Evolutionary conservation across 2,797 vertebrate genomes (phyloP), one percentile per base, ranked within the genome.

Genomic region (Stomatorhinus walkeri): DNA sequence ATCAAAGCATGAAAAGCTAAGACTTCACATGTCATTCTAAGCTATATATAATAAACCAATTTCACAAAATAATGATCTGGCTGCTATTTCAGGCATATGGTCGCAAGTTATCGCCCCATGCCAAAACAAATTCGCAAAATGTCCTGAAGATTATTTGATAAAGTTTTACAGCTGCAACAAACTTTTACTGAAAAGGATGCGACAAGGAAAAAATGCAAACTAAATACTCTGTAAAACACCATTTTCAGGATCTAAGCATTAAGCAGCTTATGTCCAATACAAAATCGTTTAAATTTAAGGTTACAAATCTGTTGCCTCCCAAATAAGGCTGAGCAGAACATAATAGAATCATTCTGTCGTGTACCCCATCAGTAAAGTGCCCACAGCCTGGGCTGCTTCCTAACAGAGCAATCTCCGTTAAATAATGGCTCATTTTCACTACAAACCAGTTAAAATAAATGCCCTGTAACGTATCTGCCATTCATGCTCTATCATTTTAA

Each of bases 401-500:
- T 51, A 51, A 9, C 85, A 87, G 32, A 14, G 16, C 24, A 87
- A 28, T 86, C 49, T 85, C 48, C 10, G 2, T 54, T 85, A 28
- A 52, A 36, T 10, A 46, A 61, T 22, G 51, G 19, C 28, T 86
- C 16, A 48, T 68, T 87, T 48, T 87, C 59, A 87, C 19, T 19
- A 48, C 40, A 64, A 61, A 64, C 22, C 32, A 52, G 2, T 76
- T 85, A 40, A 89, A 19, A 87, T 32, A 89, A 90, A 87, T 87
- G 89, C 87, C 91, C 89, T 92, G 89, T 90, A 81, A 89, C 89
- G 90, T 90, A 93, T 94, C 94, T 95, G 94, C 94, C 92, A n/a
- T 92, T 92, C 14, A 90, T 93, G 93, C 94, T 93, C 93, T 93
- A 91, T 89, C 84, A 54, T 32, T 19, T 86, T 79, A 89, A 90